Evolutionary conservation across 2,797 vertebrate species (phyloP).

Genomic region (Macropus fuliginosus): DNA sequence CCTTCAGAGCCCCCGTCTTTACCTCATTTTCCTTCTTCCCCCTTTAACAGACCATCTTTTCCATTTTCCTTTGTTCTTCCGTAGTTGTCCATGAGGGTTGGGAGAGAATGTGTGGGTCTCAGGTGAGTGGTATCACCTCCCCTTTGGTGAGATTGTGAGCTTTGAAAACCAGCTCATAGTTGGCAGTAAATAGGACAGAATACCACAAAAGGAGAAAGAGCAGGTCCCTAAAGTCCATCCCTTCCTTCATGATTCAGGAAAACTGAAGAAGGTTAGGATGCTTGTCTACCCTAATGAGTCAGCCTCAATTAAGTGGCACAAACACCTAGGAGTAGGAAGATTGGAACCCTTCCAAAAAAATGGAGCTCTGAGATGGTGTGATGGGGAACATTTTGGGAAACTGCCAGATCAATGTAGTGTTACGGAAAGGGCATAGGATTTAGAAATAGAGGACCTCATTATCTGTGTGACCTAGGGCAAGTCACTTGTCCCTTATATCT

Average conservation of each 20-base stretch:
- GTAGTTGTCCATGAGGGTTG: background rate
- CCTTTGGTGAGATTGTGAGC: background rate
- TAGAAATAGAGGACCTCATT: background rate
- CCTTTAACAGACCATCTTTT: background rate
- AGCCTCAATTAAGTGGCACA: background rate
- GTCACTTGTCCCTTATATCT: background rate
- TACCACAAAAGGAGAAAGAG: slow-evolving; percentile 34
- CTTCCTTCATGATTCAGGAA: slow-evolving; percentile 11
- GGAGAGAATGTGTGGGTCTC: background rate
- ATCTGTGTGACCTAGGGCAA: background rate
- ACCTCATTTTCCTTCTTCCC: fast-evolving
- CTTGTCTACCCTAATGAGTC: slow-evolving; percentile 3
- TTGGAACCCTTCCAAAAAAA: background rate
- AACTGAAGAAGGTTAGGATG: slow-evolving; percentile 40
- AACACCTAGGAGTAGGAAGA: background rate
- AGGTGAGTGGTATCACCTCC: background rate
- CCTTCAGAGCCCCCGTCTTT: background rate
- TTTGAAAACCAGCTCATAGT: background rate
- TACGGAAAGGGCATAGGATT: background rate
- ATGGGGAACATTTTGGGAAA: background rate
- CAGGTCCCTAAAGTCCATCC: background rate
- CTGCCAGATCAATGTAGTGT: background rate
- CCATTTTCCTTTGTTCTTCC: slow-evolving; percentile 57
- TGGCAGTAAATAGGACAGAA: background rate
- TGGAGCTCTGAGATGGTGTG: background rate